These are phyloP conservation scores for Puma concolor DNA, from an alignment of 2,113 vertebrate genomes.

Conservation along the genomic window DNA sequence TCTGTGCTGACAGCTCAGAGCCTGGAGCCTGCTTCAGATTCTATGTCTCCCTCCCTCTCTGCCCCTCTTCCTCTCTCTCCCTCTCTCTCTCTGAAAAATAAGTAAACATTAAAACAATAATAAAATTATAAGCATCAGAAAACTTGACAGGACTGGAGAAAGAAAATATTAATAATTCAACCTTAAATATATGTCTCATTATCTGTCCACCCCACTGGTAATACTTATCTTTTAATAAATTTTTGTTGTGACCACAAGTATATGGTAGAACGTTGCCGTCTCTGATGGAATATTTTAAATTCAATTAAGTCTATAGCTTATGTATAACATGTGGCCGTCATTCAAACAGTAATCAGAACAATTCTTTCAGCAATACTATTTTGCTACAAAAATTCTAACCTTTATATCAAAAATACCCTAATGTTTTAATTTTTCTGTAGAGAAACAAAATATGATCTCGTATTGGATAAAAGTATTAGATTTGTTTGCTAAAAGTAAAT, in stretches of 20 bases:
- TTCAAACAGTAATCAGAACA: background rate
- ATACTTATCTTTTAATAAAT: background rate
- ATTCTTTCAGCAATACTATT: background rate
- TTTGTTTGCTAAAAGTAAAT: background rate
- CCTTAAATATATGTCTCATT: background rate
- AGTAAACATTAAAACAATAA: background rate
- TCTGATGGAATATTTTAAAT: background rate
- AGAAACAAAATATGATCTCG: background rate
- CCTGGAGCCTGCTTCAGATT: too few species aligned
- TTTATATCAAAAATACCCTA: background rate
- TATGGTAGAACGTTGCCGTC: background rate
- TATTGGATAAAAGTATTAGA: background rate
- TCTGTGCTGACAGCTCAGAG: too few species aligned
- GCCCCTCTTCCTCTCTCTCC: too few species aligned
- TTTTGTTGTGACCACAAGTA: background rate
- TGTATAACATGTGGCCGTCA: background rate
- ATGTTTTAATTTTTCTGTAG: background rate
- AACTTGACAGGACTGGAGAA: background rate
- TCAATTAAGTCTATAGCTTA: background rate
- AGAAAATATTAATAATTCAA: background rate
- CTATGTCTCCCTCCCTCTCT: too few species aligned
- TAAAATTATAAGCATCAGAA: background rate
- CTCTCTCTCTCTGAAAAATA: too few species aligned
- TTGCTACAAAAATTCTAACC: background rate
- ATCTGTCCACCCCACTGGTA: background rate